Conservation (phyloP, 2,797 vertebrate species). For the Geotrypetes seraphini region DNA sequence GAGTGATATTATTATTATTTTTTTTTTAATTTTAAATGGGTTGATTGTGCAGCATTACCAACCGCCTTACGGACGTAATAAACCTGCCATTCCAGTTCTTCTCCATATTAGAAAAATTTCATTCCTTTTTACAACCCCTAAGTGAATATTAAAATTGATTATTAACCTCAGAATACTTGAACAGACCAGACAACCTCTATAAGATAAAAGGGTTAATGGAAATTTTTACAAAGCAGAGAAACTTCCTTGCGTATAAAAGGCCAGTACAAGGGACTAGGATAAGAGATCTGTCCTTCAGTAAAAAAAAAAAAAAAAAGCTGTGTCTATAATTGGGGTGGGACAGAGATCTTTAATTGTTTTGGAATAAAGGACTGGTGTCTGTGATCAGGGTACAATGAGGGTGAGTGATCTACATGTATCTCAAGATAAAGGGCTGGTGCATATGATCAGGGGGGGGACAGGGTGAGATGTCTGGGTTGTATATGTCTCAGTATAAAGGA, state of each 20-base stretch:
- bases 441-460: no score
- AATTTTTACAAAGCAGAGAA: no score
- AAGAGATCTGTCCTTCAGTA: no score
- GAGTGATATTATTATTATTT: slow-evolving; percentile 52
- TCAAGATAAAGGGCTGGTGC: no score
- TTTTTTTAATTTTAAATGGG: slow-evolving; percentile 36
- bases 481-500: no score
- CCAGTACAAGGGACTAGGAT: no score
- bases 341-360: not conserved
- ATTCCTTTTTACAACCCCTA: slow-evolving; percentile 56
- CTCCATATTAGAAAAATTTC: slow-evolving; percentile 49
- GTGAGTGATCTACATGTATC: not conserved
- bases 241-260: no score
- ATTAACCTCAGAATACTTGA: slow-evolving; percentile 33
- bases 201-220: slow-evolving; percentile 17
- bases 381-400: not conserved
- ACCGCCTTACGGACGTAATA: slow-evolving; percentile 59
- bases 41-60: slow-evolving; percentile 64
- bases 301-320: no score
- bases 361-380: slow-evolving; percentile 15
- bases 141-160: slow-evolving; percentile 52
- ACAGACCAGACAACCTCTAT: slow-evolving; percentile 14
- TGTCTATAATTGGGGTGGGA: slow-evolving; percentile 3
- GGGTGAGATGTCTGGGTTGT: no score
- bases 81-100: slow-evolving; percentile 61